Evolutionary conservation across 2,888 invertebrate species (phyloP), one percentile per base, ranked within the genome.

Genomic region (Chrysodeixis includens): DNA sequence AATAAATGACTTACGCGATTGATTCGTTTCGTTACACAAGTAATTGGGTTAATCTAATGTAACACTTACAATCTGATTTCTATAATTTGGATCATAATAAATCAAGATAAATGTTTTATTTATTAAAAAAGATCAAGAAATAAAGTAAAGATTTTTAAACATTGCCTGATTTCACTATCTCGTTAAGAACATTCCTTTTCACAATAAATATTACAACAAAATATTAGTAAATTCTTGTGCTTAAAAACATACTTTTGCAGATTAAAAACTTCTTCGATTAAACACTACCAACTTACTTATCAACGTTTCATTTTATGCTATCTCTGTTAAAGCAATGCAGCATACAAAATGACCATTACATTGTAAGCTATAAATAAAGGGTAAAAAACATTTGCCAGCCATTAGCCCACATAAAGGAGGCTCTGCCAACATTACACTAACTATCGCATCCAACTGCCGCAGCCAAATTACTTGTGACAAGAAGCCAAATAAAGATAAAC

Each of bases 401-500:
- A 63, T 76, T 76, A 66, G 26, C 56, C 60, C 26, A 3, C 20
- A 49, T 60, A 66, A 66, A 74, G 59, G 59, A 71, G n/a, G 46
- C 59, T 22, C 76, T 84, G 87, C 86, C 86, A 88, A 87, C 73
- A 82, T 83, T 79, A 83, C 85, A 66, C 62, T 54, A 30, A 83
- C 82, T 76, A 72, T 77, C 62, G 74, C 64, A 51, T 71, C 74
- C 72, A 62, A 71, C 52, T 71, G 56, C 56, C 30, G 54, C 60
- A 83, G 90, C 90, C 89, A 91, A 91, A 90, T 87, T 82, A 84
- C 82, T 66, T 74, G 76, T 60, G 71, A 78, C 78, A 69, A 74
- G 74, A 76, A 83, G 89, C 90, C 90, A 90, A 90, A 85, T 85
- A 80, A 82, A 81, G 70, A 80, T 80, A 71, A 77, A 72, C 26